Evolutionary conservation across 2,797 vertebrate species (phyloP).

Genomic region (Characodon lateralis): DNA sequence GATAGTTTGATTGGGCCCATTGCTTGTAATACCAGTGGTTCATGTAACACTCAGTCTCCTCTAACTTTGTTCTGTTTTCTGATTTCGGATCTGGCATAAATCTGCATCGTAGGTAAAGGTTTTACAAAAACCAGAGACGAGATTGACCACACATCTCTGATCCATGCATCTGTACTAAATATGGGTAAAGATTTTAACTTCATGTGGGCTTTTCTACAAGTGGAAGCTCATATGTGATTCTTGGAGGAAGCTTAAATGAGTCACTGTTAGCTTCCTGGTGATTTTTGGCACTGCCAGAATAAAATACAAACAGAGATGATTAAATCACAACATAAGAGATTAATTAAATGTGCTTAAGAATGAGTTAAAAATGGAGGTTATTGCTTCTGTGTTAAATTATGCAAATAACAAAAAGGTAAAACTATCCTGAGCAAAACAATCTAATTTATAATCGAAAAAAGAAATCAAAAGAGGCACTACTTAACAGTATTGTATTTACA

Average conservation of each 20-base stretch:
- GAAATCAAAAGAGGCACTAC: background rate
- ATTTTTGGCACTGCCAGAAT: constrained; percentile 1
- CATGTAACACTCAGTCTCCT: too few relatives aligned
- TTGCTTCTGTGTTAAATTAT: constrained; percentile 5
- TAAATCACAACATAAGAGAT: constrained; percentile 15
- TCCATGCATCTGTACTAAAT: too few relatives aligned
- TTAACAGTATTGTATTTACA: constrained; percentile 15
- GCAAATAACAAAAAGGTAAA: background rate
- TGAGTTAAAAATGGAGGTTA: background rate
- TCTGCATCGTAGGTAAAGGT: too few relatives aligned
- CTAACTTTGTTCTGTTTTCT: too few relatives aligned
- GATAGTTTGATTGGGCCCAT: too few relatives aligned
- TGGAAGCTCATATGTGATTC: too few relatives aligned
- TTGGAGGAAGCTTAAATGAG: background rate
- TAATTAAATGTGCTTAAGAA: constrained; percentile 7
- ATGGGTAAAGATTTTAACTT: background rate
- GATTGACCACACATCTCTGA: too few relatives aligned
- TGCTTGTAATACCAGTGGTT: too few relatives aligned
- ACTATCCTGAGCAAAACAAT: background rate
- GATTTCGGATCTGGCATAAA: too few relatives aligned
- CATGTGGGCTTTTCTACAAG: background rate
- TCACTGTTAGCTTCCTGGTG: background rate
- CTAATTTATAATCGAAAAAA: constrained; percentile 3
- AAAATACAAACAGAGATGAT: constrained; percentile 12
- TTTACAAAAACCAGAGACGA: too few relatives aligned